A percentile compares a stretch with the other conserved stretches of the same genome.
These are phyloP conservation scores for Chrysolina oricalcia DNA, from an alignment of 2,888 invertebrate species.

Conservation along the genomic window DNA sequence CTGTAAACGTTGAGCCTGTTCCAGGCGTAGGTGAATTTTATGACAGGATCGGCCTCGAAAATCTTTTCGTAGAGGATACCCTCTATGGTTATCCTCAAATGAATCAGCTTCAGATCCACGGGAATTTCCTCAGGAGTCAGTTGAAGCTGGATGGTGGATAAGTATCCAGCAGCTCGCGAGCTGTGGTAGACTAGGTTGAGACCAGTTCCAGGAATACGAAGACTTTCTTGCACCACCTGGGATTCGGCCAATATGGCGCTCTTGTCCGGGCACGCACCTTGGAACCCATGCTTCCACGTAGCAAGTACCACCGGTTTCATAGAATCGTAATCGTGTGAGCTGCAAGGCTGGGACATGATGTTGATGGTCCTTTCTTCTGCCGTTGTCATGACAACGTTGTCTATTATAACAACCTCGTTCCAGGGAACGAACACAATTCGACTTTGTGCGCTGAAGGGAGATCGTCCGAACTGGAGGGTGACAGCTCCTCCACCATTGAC, in stretches of 20 bases:
- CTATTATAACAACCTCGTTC: conserved; percentile 98
- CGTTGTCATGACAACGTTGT: conserved; percentile 89
- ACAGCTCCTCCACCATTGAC: conserved; percentile 99
- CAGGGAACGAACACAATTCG: conserved; percentile 95
- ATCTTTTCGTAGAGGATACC: conserved; percentile 94
- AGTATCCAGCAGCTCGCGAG: conserved; percentile 93
- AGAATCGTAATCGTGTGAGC: conserved; percentile 90
- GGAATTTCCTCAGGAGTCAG: conserved; percentile 91
- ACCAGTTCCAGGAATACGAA: conserved; percentile 95
- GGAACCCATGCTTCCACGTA: conserved; percentile 96
- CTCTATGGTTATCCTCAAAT: conserved; percentile 93
- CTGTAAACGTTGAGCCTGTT: conserved; percentile 96
- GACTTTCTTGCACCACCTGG: conserved; percentile 95
- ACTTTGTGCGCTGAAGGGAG: conserved; percentile 90
- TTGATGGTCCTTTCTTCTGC: conserved; percentile 84
- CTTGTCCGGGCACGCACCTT: conserved; percentile 94
- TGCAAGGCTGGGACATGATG: conserved; percentile 84
- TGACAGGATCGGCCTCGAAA: conserved; percentile 96
- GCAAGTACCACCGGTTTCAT: conserved; percentile 96
- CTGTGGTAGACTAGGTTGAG: conserved; percentile 98
- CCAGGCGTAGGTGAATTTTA: conserved; percentile 98
- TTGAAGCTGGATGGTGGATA: conserved; percentile 93
- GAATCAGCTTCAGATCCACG: conserved; percentile 87
- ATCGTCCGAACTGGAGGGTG: conserved; percentile 93
- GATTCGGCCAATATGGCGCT: conserved; percentile 93